A percentile compares a stretch with the other conserved stretches of the same genome.
phyloP scores from a whole-genome alignment of 2,888 invertebrate genomes.

The Zhengitettix transpicula region DNA sequence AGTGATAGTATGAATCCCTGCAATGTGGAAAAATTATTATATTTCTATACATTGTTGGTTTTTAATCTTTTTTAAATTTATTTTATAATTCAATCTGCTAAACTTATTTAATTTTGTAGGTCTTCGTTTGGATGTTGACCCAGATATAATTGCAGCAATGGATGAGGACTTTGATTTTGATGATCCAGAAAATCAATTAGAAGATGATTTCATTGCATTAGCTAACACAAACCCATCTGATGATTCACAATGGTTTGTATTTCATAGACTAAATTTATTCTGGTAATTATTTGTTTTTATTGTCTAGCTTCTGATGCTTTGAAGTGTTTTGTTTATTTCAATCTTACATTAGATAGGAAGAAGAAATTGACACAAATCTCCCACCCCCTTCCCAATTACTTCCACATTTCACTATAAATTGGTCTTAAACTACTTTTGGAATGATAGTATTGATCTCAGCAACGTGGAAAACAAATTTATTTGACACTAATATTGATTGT shows the following conservation, averaged over 20 bases:
- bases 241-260: constrained; percentile 15
- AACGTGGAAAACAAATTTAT: too few species aligned
- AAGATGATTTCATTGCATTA: constrained; percentile 79
- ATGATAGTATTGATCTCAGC: too few species aligned
- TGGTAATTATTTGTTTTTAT: too few species aligned
- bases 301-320: too few species aligned
- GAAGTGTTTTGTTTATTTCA: too few species aligned
- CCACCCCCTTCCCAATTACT: too few species aligned
- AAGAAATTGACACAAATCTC: too few species aligned
- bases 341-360: too few species aligned
- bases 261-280: not conserved
- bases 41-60: not conserved
- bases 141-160: constrained; percentile 81
- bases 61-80: not conserved
- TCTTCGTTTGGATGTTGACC: constrained; percentile 61
- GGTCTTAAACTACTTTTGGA: too few species aligned
- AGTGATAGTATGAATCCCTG: too few species aligned
- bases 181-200: constrained; percentile 66
- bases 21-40: not conserved
- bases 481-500: too few species aligned
- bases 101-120: constrained; percentile 20
- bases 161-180: constrained; percentile 84
- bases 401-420: too few species aligned
- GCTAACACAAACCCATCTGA: constrained; percentile 45
- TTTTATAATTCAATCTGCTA: not conserved